Conservation (phyloP, 2,888 invertebrate genomes). For the Eupithecia vulgata region DNA sequence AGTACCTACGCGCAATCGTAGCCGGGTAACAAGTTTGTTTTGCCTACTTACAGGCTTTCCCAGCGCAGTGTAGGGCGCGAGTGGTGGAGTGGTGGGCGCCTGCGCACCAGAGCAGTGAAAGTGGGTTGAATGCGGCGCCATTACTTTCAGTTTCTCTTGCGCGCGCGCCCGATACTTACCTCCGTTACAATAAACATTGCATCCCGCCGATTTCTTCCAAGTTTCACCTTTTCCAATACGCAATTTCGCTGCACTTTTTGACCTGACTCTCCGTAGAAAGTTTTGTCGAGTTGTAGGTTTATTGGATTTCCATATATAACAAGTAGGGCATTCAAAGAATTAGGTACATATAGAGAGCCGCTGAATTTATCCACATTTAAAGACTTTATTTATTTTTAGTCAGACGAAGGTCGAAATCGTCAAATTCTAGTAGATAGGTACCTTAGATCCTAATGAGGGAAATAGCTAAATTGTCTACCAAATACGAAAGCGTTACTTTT, state of each 20-base stretch:
- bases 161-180: slow-evolving; percentile 74
- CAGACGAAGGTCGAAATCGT: background rate
- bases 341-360: background rate
- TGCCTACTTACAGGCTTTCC: slow-evolving; percentile 39
- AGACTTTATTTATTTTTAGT: background rate
- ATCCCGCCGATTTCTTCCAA: slow-evolving; percentile 83
- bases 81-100: slow-evolving; percentile 46
- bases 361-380: background rate
- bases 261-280: slow-evolving; percentile 74
- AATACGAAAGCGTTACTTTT: background rate
- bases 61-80: slow-evolving; percentile 49
- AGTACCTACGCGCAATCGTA: slow-evolving; percentile 25
- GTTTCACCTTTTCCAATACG: slow-evolving; percentile 81
- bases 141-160: slow-evolving; percentile 83
- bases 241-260: slow-evolving; percentile 69
- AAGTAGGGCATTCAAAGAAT: background rate
- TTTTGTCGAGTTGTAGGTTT: slow-evolving; percentile 49
- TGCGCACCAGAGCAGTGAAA: slow-evolving; percentile 76
- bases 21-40: slow-evolving; percentile 29
- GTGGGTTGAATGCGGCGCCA: slow-evolving; percentile 82
- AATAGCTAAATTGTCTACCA: background rate
- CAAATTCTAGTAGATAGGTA: background rate
- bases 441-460: background rate
- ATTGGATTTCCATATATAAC: slow-evolving; percentile 23
- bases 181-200: slow-evolving; percentile 83